These are phyloP conservation scores for Polypterus bichir DNA, from an alignment of 2,113 vertebrate species.

Conservation along the genomic window DNA sequence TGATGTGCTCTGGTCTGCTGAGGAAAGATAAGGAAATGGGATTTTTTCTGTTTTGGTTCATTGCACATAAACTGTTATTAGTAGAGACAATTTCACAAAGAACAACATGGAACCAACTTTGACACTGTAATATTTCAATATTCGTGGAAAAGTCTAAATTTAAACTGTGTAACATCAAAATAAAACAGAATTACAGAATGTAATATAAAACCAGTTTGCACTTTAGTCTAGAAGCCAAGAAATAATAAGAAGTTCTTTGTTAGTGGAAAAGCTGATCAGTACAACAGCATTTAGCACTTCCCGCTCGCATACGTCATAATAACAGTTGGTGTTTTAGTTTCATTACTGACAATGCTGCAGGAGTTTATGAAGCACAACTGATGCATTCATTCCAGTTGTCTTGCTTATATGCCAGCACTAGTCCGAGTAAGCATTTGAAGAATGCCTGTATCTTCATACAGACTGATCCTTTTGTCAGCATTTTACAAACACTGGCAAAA, in stretches of 20 bases:
- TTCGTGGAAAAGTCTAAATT: no score
- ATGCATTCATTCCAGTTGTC: slow-evolving; percentile 14
- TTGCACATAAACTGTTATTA: no score
- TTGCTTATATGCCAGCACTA: slow-evolving; percentile 21
- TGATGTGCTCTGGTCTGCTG: no score
- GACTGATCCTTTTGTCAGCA: slow-evolving; percentile 25
- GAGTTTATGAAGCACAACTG: slow-evolving; percentile 2
- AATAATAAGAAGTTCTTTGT: slow-evolving; percentile 2
- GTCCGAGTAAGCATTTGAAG: slow-evolving; percentile 38
- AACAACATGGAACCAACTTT: no score
- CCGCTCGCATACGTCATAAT: background rate
- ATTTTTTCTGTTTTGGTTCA: no score
- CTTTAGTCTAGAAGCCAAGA: background rate
- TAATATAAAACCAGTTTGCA: background rate
- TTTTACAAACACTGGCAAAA: slow-evolving; percentile 44
- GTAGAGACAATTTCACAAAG: no score
- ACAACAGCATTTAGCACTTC: background rate
- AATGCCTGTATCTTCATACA: slow-evolving; percentile 38
- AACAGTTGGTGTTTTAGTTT: slow-evolving; percentile 13
- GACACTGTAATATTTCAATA: no score
- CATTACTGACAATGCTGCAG: background rate
- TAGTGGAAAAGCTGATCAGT: background rate
- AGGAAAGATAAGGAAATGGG: no score
- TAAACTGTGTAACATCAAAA: no score
- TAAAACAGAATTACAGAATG: background rate